Evolutionary conservation across 2,113 vertebrate genomes (phyloP), one percentile per base, ranked within the genome.

Genomic region (Azemiops feae): DNA sequence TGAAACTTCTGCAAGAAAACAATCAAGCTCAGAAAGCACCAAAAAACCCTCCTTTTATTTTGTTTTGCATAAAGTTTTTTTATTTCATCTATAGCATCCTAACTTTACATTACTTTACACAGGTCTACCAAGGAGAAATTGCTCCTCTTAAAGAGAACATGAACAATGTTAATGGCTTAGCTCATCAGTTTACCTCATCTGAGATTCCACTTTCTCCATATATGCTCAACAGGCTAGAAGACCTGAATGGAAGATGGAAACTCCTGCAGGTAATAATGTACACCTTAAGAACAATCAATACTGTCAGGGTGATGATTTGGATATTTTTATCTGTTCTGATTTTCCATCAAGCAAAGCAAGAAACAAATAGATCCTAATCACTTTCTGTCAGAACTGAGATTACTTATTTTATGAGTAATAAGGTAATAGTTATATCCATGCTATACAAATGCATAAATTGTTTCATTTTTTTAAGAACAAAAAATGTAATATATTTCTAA

Each of bases 221-320:
- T 97, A 99, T 98, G 81, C 97, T 99, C 94, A 99, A 98, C 93
- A 98, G 97, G 87, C 96, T 99, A 16, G 98, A 99, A 93, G 99
- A 99, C 90, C 98, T 99, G 91, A 99, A 99, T 96, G 98, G 97
- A 3, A 98, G 99, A 94, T 99, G 99, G 99, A 99, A 98, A 93
- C 97, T 98, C 96, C 98, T 99, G 10, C 99, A 99, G 98, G 99
- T 99, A 99, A 87, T 85, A 34, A 50, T 74, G 4, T 16, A 57
- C 1, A 50, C 0, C 74, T 0, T 85, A 91, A 87, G 87, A 90
- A 11, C 23, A 43, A 43, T 64, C 1, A 39, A 2, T 27, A 92
- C 88, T 23, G 43, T 18, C 55, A 23, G 34, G 10, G 10, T 50
- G n/a, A 7, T 64, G 91, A 57, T 27, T 58, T 4, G 90, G 89